Evolutionary conservation across 1,140 invertebrate species (phyloP).

Genomic region (Varroa destructor): DNA sequence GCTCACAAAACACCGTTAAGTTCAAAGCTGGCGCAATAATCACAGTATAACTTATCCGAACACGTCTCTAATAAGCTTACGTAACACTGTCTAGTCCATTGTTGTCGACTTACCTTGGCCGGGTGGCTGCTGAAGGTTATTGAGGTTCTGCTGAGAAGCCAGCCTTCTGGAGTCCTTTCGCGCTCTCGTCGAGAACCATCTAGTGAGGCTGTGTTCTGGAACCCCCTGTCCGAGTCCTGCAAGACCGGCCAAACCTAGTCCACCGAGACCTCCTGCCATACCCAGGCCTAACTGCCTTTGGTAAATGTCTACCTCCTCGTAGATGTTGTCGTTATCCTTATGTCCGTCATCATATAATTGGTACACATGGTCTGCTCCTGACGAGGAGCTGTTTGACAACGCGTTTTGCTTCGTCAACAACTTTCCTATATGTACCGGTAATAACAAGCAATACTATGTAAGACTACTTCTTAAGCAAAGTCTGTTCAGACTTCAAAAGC

Average conservation of each 20-base stretch:
- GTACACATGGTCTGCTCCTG: constrained; percentile 18
- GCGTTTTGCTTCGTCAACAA: constrained; percentile 14
- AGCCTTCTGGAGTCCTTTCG: constrained; percentile 28
- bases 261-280: constrained; percentile 15
- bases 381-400: constrained; percentile 15
- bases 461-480: neutral
- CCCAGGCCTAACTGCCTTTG: constrained; percentile 22
- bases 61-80: too few species aligned
- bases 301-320: constrained; percentile 37
- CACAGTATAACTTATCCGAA: too few species aligned
- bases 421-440: neutral
- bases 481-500: too few species aligned
- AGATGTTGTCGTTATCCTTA: constrained; percentile 36
- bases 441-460: too few species aligned
- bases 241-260: constrained; percentile 26
- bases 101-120: constrained; percentile 45
- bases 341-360: constrained; percentile 21
- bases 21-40: too few species aligned
- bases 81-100: too few species aligned
- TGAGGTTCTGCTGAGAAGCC: constrained; percentile 29
- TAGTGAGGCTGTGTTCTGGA: constrained; percentile 34
- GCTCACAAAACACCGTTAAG: too few species aligned
- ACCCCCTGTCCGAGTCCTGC: constrained; percentile 22
- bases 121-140: constrained; percentile 33
- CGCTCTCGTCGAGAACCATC: constrained; percentile 37